Evolutionary conservation across 2,797 vertebrate species (phyloP).

Genomic region (Mallotus villosus): DNA sequence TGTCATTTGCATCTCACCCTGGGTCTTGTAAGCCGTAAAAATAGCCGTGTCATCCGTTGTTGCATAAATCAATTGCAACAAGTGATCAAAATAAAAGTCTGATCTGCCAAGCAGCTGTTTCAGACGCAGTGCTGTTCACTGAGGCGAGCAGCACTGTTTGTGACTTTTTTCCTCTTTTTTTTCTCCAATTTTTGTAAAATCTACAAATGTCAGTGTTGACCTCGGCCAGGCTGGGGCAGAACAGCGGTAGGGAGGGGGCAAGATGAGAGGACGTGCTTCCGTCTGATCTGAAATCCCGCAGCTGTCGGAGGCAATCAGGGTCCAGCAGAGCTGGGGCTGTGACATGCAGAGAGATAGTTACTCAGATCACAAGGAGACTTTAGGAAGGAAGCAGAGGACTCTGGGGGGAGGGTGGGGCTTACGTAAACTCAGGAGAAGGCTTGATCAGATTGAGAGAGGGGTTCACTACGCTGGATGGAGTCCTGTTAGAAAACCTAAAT

Average conservation of each 20-base stretch:
- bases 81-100: conserved; percentile 6
- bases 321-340: conserved; percentile 22
- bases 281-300: conserved; percentile 34
- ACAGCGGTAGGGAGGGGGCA: conserved; percentile 9
- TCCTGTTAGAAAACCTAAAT: too few relatives aligned
- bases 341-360: conserved; percentile 35
- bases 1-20: conserved; percentile 3
- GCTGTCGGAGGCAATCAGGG: conserved; percentile 40
- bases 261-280: conserved; percentile 20
- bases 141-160: conserved; percentile 13
- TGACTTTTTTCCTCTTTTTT: neutral
- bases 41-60: neutral
- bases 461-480: neutral
- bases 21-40: neutral
- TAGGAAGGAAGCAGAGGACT: conserved; percentile 5
- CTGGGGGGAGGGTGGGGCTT: too few relatives aligned
- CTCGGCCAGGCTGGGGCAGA: neutral
- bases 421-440: too few relatives aligned
- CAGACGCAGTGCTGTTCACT: conserved; percentile 12
- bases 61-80: conserved; percentile 14
- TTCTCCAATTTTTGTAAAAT: conserved; percentile 8
- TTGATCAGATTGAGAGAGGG: neutral
- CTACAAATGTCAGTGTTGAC: conserved; percentile 5
- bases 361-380: conserved; percentile 22
- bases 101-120: conserved; percentile 21